Conservation (phyloP, 2,888 invertebrate species). For the Thera britannica region DNA sequence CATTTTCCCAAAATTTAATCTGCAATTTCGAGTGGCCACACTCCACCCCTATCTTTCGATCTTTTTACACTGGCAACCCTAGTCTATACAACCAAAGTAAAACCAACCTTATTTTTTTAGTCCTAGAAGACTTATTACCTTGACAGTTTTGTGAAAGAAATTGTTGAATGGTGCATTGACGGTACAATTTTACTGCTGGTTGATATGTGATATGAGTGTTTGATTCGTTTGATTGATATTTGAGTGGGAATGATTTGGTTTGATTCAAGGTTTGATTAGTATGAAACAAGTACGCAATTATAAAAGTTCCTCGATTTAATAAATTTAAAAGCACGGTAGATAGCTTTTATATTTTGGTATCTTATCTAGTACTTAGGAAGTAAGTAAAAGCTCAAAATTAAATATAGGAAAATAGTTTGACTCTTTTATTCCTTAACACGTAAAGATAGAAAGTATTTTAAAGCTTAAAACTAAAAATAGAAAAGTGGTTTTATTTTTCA, state of each 20-base stretch:
- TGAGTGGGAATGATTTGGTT: conserved; percentile 11
- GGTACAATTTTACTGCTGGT: conserved; percentile 1
- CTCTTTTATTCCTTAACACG: no score
- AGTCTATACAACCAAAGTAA: not conserved
- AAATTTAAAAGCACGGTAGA: no score
- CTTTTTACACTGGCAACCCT: conserved; percentile 36
- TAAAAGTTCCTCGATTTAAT: no score
- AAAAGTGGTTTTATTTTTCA: no score
- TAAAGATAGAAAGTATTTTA: no score
- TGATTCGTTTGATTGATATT: conserved; percentile 18
- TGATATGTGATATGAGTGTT: conserved; percentile 16
- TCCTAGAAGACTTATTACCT: not conserved
- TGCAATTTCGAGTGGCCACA: conserved; percentile 45
- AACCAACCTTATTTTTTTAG: not conserved
- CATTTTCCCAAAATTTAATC: conserved; percentile 44
- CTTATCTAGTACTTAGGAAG: no score
- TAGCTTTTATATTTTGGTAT: no score
- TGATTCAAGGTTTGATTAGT: no score
- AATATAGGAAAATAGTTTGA: no score
- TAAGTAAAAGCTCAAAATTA: no score
- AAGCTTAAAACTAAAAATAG: no score
- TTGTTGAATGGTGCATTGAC: conserved; percentile 1
- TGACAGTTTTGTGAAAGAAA: not conserved
- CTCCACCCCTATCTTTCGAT: conserved; percentile 36
- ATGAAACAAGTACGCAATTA: no score